Evolutionary conservation across 2,797 vertebrate species (phyloP), one percentile per base, ranked within the genome.

Genomic region (Cottoperca gobio): DNA sequence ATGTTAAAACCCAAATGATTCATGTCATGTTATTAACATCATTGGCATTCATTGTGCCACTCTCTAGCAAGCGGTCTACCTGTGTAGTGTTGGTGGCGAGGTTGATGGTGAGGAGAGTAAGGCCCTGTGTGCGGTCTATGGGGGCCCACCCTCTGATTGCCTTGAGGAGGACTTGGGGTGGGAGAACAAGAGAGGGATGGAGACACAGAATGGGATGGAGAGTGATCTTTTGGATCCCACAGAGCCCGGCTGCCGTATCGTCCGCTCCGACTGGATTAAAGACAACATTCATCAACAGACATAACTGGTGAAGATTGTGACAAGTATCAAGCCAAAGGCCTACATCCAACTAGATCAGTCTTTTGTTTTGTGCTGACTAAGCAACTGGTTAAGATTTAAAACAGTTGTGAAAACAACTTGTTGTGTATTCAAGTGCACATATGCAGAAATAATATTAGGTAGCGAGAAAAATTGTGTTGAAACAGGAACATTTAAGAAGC

Each of bases 101-200:
- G 70, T 13, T 67, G 79, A 3, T 63, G 53, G 5, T 64, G 79
- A 24, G 84, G 70, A 4, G 75, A 54, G 65, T 79, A 83, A 1
- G 80, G 49, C 39, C 79, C 85, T 16, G 43, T 49, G 0, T 72
- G 82, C 0, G 17, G 70, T 58, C 78, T 75, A 24, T 61, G 60
- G 37, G 74, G 35, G 12, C 52, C 62, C 50, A 11, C 16, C 33
- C 73, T 50, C 23, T 43, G 64, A 76, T 73, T 91, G 12, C 58
- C 50, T 0, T 39, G 68, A 52, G 87, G 70, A 42, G 84, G 86
- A 74, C 81, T 82, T 1, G 69, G 71, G 12, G 70, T 42, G 2
- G 28, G 84, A 63, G 89, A 91, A 43, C 55, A 52, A 37, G 92
- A 91, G 3, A 40, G 31, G 13, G 91, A 89, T 13, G 45, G 83